These are phyloP conservation scores for Danio choprae DNA, from an alignment of 2,797 vertebrate genomes.

Conservation along the genomic window DNA sequence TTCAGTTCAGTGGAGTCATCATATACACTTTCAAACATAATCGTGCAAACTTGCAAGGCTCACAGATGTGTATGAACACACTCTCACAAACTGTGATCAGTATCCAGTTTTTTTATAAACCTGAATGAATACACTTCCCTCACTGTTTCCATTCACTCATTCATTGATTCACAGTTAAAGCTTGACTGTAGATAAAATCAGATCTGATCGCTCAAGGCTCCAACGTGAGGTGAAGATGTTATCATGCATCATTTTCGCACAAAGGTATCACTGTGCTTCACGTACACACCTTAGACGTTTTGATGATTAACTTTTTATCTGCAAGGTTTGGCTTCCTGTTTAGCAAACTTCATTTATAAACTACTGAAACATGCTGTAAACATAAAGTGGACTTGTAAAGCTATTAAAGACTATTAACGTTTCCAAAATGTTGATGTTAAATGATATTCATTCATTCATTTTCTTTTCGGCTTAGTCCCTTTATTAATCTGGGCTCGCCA, in stretches of 20 bases:
- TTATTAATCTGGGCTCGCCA: no score
- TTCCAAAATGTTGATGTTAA: not conserved
- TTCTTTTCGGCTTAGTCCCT: no score
- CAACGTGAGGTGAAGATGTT: conserved; percentile 31
- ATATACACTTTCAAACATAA: conserved; percentile 7
- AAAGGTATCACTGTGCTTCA: conserved; percentile 42
- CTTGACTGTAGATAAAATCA: conserved; percentile 36
- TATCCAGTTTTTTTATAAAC: not conserved
- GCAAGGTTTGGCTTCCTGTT: conserved; percentile 22
- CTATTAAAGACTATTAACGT: not conserved
- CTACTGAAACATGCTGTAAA: not conserved
- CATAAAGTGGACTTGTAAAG: not conserved
- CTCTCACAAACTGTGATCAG: not conserved
- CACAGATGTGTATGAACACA: not conserved
- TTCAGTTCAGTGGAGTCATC: conserved; percentile 23
- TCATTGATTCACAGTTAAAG: not conserved
- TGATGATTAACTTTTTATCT: conserved; percentile 27
- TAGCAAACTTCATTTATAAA: conserved; percentile 3
- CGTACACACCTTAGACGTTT: conserved; percentile 15
- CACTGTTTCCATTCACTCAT: conserved; percentile 8
- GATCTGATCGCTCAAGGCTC: conserved; percentile 38
- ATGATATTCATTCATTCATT: no score
- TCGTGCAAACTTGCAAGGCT: conserved; percentile 17
- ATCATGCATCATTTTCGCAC: conserved; percentile 40
- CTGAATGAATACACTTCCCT: not conserved